These are phyloP conservation scores for Holacanthella duospinosa DNA, from an alignment of 2,888 invertebrate genomes.

Conservation along the genomic window DNA sequence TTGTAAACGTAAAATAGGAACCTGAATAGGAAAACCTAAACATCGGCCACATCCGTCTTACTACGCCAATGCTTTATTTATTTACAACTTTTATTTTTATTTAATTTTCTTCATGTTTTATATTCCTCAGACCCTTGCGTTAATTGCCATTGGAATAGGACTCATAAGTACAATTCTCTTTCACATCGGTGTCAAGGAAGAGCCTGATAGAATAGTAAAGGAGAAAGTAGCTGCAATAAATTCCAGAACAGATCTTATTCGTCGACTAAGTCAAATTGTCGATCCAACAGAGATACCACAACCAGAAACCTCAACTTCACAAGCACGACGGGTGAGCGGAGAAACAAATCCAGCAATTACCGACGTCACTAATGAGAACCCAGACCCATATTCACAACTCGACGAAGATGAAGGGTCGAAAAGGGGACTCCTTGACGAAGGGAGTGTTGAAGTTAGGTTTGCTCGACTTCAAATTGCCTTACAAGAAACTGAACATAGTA, in stretches of 20 bases:
- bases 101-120: background rate
- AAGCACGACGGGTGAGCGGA: background rate
- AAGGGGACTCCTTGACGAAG: background rate
- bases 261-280: conserved; percentile 2
- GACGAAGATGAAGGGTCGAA: background rate
- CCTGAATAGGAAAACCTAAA: background rate
- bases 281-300: background rate
- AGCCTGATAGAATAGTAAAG: conserved; percentile 27
- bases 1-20: no score
- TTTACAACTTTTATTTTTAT: background rate
- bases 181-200: conserved; percentile 58
- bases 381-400: background rate
- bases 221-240: conserved; percentile 17
- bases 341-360: background rate
- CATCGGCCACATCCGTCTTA: background rate
- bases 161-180: conserved; percentile 57
- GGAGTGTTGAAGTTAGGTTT: background rate
- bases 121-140: conserved; percentile 48
- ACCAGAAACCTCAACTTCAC: background rate
- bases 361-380: background rate
- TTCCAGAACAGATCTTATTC: background rate
- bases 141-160: conserved; percentile 58
- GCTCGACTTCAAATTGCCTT: background rate
- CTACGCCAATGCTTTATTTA: background rate
- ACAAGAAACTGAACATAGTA: background rate